phyloP scores from a whole-genome alignment of 2,888 invertebrate species.

The Orchesellides sinensis region DNA sequence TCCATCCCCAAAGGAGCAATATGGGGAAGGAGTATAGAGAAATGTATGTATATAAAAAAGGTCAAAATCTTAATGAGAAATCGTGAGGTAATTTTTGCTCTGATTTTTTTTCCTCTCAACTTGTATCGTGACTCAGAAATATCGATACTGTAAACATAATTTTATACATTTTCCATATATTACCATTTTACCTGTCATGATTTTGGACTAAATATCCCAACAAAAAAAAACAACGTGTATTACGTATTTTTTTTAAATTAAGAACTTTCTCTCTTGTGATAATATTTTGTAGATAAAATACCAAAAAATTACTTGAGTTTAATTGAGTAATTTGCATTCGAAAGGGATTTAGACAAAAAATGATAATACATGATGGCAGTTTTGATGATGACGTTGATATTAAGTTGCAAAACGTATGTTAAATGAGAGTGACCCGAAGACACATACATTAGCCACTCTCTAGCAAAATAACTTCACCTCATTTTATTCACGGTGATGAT shows the following conservation, averaged over 20 bases:
- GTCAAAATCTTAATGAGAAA: conserved; percentile 57
- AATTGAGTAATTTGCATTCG: conserved; percentile 64
- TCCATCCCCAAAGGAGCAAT: neutral
- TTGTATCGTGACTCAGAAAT: conserved; percentile 64
- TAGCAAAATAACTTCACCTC: too few species aligned
- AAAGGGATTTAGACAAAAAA: neutral
- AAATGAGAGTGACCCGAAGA: too few species aligned
- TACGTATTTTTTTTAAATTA: neutral
- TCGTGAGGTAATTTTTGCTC: conserved; percentile 68
- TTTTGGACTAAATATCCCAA: neutral
- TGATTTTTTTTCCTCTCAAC: conserved; percentile 37
- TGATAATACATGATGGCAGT: conserved; percentile 12
- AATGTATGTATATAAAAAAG: too few species aligned
- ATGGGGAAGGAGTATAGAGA: neutral
- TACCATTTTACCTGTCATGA: conserved; percentile 25
- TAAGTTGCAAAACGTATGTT: too few species aligned
- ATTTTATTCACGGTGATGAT: too few species aligned
- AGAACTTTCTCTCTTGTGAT: neutral
- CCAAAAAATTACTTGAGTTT: conserved; percentile 29
- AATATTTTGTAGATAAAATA: neutral
- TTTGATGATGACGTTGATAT: too few species aligned
- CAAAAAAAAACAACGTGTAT: conserved; percentile 7
- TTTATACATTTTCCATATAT: neutral
- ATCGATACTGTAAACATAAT: conserved; percentile 46
- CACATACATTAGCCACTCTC: too few species aligned